Base-by-base conservation (phyloP, 1,140 invertebrate species). In the Homarus americanus region DNA sequence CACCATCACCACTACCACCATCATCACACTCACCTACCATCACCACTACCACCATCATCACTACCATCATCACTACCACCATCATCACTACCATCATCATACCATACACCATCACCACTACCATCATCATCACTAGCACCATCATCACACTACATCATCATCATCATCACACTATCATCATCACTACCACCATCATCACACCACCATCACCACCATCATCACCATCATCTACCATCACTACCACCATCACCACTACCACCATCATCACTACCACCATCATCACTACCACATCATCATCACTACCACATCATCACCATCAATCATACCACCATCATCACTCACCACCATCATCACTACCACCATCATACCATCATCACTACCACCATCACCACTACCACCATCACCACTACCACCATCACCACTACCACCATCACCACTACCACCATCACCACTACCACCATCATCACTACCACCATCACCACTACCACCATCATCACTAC, bases 381-480 rank as follows among this genome's bases (percentile, higher is more conserved):
- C 66, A 69, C 24, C 66, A 69, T 69, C 66, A 69, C 32, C 66
- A 69, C 24, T 20, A 69, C 24, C 66, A 69, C 32, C 66, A 28
- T 24, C 66, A 69, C 24, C 66, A 69, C 66, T 20, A 69, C 24
- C 66, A 69, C 66, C 66, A 69, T 34, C 66, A 69, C 24, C 66
- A 69, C 66, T 20, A 69, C 66, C 66, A 69, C 66, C 66, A 69
- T 34, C 66, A 69, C 32, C 66, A 69, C 24, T 20, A 69, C 32
- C 66, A 28, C 32, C 66, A 69, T 69, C 66, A 69, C 66, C 66
- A 69, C 32, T 20, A 69, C 66, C 66, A 69, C 24, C 66, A 69
- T 20, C 66, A 69, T 34, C 66, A 69, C 24, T 20, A 69, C 66
- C 66, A 69, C 66, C 66, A 69, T 34, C 66, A 69, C 66, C 66